These are phyloP conservation scores for Crenichthys baileyi DNA, from an alignment of 2,797 vertebrate species.

Conservation along the genomic window DNA sequence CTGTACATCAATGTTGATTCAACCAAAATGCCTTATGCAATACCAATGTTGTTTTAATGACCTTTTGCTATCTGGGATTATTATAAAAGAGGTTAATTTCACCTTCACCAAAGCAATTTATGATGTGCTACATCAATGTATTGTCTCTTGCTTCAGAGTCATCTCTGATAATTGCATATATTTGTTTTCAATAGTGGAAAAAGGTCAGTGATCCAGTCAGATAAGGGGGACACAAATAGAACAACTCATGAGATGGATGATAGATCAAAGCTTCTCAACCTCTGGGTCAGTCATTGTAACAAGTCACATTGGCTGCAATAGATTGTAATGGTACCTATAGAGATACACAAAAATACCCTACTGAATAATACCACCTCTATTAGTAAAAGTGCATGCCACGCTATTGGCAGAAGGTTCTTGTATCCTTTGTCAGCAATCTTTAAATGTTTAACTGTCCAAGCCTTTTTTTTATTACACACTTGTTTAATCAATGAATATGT, in stretches of 20 bases:
- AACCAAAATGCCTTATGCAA: too few species aligned
- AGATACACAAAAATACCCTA: background rate
- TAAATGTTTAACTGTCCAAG: background rate
- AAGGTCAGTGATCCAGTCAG: slow-evolving; percentile 41
- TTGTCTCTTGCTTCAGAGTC: slow-evolving; percentile 31
- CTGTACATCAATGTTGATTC: too few species aligned
- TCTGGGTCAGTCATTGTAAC: slow-evolving; percentile 5
- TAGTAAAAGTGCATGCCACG: background rate
- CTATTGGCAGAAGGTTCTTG: background rate
- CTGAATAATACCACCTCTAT: background rate
- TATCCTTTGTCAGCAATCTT: background rate
- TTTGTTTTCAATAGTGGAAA: slow-evolving; percentile 46
- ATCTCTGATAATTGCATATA: slow-evolving; percentile 21
- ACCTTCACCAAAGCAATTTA: slow-evolving; percentile 47
- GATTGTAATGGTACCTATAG: background rate
- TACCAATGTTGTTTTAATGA: too few species aligned
- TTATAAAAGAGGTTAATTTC: slow-evolving; percentile 49
- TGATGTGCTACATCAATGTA: slow-evolving; percentile 37
- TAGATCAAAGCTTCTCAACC: slow-evolving; percentile 1
- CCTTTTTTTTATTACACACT: background rate
- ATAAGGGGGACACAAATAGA: slow-evolving; percentile 32
- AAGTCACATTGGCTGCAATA: background rate
- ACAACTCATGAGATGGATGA: slow-evolving; percentile 35
- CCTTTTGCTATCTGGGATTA: background rate
- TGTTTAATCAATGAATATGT: background rate